Percentiles rank a stretch among this genome's conserved stretches.
Conservation (phyloP, 2,113 vertebrate genomes). For the Chamaetylas fuelleborni region DNA sequence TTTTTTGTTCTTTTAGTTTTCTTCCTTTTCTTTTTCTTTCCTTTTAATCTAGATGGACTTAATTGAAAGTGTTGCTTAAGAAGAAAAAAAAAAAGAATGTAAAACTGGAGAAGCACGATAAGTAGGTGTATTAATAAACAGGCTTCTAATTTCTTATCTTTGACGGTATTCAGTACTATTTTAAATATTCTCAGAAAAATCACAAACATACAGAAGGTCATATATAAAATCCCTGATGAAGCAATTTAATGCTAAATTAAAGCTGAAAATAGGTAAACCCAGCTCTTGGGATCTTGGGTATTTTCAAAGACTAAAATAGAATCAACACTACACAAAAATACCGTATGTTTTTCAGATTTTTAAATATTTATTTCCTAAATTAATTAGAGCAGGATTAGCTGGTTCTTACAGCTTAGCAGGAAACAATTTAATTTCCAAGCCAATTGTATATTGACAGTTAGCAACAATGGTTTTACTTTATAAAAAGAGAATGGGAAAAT, state of each 20-base stretch:
- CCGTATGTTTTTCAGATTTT: constrained; percentile 50
- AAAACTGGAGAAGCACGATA: not conserved
- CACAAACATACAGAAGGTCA: constrained; percentile 45
- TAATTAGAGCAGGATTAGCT: constrained; percentile 59
- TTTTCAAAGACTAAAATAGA: constrained; percentile 61
- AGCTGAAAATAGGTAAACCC: constrained; percentile 61
- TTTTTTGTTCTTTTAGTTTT: not conserved
- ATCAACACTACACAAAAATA: constrained; percentile 51
- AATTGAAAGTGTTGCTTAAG: constrained; percentile 30
- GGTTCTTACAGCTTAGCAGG: constrained; percentile 56
- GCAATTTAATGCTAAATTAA: constrained; percentile 62
- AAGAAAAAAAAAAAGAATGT: constrained; percentile 17
- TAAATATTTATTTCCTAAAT: constrained; percentile 70
- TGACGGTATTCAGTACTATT: constrained; percentile 58
- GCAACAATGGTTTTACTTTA: constrained; percentile 55
- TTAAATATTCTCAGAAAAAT: constrained; percentile 57
- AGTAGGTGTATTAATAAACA: constrained; percentile 51
- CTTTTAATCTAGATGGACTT: not conserved
- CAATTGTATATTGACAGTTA: constrained; percentile 58
- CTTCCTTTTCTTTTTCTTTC: no score
- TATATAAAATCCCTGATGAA: constrained; percentile 42
- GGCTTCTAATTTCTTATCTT: constrained; percentile 49
- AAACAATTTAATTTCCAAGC: constrained; percentile 71
- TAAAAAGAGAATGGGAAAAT: constrained; percentile 57
- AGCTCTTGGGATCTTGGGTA: constrained; percentile 41